These are phyloP conservation scores for Ancistrus triradiatus DNA, from an alignment of 2,113 vertebrate species.

Conservation along the genomic window DNA sequence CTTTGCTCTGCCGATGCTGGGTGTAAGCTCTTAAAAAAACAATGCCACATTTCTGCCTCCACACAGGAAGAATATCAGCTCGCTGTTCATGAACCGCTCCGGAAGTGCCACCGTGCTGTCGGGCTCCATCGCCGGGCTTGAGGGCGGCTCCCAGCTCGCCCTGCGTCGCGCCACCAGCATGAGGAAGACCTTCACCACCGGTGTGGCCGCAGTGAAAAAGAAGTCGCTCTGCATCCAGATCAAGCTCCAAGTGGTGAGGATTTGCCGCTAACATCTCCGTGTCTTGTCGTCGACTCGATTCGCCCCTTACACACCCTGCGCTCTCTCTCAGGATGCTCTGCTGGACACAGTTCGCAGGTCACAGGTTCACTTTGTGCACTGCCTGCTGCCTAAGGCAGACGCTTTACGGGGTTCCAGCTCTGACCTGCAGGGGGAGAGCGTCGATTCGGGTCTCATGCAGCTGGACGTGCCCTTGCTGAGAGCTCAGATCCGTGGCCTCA, in stretches of 20 bases:
- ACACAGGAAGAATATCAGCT: conserved; percentile 87
- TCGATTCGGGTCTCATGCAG: conserved; percentile 83
- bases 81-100: conserved; percentile 77
- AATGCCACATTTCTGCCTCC: background rate
- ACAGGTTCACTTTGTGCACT: conserved; percentile 91
- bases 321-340: conserved; percentile 79
- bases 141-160: conserved; percentile 88
- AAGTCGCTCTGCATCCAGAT: conserved; percentile 93
- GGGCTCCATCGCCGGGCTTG: conserved; percentile 87
- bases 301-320: background rate
- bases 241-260: conserved; percentile 96
- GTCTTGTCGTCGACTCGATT: background rate
- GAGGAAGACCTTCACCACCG: conserved; percentile 92
- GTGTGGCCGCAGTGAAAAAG: conserved; percentile 88
- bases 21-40: no score
- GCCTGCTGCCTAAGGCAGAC: conserved; percentile 84
- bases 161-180: conserved; percentile 87
- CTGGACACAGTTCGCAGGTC: conserved; percentile 90
- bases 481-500: conserved; percentile 86
- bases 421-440: conserved; percentile 75
- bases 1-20: no score
- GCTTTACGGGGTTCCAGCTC: conserved; percentile 73
- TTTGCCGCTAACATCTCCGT: background rate
- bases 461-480: conserved; percentile 86
- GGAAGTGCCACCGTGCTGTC: conserved; percentile 78